phyloP scores from a whole-genome alignment of 2,113 vertebrate genomes.

The Bubalus kerabau region DNA sequence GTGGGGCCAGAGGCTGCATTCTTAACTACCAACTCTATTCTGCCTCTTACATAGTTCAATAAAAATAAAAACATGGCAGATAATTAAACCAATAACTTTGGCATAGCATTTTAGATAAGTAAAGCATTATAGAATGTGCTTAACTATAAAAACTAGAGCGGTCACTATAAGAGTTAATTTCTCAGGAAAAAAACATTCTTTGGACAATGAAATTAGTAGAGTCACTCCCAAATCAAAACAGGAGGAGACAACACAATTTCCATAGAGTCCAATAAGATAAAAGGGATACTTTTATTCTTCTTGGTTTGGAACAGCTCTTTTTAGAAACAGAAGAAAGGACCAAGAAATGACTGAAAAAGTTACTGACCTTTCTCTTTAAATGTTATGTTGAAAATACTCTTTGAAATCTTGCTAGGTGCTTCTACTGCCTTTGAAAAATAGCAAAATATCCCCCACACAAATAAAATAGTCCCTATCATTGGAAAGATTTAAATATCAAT shows the following conservation, averaged over 20 bases:
- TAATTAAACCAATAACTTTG: background rate
- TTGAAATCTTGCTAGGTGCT: background rate
- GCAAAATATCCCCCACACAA: background rate
- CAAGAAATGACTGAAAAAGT: background rate
- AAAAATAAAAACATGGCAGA: background rate
- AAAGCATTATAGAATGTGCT: background rate
- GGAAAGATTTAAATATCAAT: constrained; percentile 25
- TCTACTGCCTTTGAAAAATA: background rate
- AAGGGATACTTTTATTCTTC: background rate
- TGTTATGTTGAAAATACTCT: background rate
- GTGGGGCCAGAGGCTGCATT: background rate
- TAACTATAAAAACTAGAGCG: background rate
- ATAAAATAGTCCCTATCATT: background rate
- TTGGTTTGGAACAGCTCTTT: background rate
- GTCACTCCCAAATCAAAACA: background rate
- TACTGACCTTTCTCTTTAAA: background rate
- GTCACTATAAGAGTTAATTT: background rate
- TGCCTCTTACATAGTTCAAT: background rate
- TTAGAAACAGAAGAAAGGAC: background rate
- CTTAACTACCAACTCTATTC: background rate
- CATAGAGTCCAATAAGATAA: background rate
- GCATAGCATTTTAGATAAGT: background rate
- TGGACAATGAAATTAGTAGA: background rate
- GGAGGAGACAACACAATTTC: background rate
- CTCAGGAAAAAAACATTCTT: background rate